Evolutionary conservation across 2,888 invertebrate genomes (phyloP).

Genomic region (Conistra vaccinii): DNA sequence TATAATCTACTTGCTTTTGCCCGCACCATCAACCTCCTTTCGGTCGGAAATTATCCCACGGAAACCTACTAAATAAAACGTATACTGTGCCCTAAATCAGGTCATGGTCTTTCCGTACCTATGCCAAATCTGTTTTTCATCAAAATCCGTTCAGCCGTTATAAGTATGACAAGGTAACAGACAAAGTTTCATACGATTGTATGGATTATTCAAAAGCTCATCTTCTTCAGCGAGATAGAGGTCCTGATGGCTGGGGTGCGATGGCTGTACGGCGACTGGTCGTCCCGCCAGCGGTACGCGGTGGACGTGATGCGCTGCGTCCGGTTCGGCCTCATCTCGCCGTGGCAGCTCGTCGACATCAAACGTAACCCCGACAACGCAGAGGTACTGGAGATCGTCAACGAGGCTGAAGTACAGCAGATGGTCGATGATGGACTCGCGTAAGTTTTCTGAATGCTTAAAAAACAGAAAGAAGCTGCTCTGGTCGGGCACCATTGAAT

Average conservation of each 20-base stretch:
- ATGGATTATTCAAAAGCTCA: background rate
- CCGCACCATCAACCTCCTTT: background rate
- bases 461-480: background rate
- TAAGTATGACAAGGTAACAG: background rate
- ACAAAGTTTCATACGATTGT: background rate
- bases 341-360: constrained; percentile 95
- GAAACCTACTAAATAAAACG: background rate
- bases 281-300: constrained; percentile 89
- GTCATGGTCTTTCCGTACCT: background rate
- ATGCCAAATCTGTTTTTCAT: background rate
- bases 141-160: background rate
- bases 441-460: constrained; percentile 85
- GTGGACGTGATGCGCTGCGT: constrained; percentile 93
- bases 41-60: background rate
- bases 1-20: background rate
- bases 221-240: constrained; percentile 91
- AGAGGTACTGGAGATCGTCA: constrained; percentile 93
- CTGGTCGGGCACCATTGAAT: background rate
- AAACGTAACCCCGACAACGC: constrained; percentile 93
- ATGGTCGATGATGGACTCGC: constrained; percentile 95
- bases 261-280: constrained; percentile 94
- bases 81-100: background rate
- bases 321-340: constrained; percentile 94
- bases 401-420: constrained; percentile 93
- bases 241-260: constrained; percentile 95